Evolutionary conservation across 2,113 vertebrate species (phyloP).

Genomic region (Lota lota): DNA sequence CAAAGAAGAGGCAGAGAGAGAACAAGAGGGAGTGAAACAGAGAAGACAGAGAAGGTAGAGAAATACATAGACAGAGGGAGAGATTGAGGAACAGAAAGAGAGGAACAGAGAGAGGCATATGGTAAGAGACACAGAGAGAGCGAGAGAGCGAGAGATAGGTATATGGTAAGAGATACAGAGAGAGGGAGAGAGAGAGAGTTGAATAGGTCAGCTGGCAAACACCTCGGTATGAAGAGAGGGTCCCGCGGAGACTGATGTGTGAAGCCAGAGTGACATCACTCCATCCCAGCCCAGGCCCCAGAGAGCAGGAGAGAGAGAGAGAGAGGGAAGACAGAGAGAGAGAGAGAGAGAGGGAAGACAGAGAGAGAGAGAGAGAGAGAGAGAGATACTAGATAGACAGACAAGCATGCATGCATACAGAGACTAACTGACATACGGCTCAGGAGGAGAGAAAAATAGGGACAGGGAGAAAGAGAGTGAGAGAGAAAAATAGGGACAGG

Average conservation of each 20-base stretch:
- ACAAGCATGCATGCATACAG: background rate
- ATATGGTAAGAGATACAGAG: background rate
- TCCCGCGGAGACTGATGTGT: no score
- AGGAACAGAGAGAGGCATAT: background rate
- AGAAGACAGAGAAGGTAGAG: background rate
- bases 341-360: no score
- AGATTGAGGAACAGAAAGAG: background rate
- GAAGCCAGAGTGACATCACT: no score
- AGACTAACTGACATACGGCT: background rate
- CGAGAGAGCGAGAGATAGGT: background rate
- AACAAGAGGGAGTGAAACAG: background rate
- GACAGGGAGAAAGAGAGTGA: background rate
- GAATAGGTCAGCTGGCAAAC: background rate
- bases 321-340: background rate
- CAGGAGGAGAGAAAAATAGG: background rate
- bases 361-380: conserved; percentile 5
- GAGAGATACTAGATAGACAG: no score
- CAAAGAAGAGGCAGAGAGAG: no score
- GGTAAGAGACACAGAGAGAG: background rate
- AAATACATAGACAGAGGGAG: conserved; percentile 4
- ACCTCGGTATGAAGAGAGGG: no score
- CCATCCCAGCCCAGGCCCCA: no score
- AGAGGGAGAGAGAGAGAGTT: background rate
- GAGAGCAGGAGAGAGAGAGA: background rate
- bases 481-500: background rate